Evolutionary conservation across 2,113 vertebrate genomes (phyloP).

Genomic region (Murina feae): DNA sequence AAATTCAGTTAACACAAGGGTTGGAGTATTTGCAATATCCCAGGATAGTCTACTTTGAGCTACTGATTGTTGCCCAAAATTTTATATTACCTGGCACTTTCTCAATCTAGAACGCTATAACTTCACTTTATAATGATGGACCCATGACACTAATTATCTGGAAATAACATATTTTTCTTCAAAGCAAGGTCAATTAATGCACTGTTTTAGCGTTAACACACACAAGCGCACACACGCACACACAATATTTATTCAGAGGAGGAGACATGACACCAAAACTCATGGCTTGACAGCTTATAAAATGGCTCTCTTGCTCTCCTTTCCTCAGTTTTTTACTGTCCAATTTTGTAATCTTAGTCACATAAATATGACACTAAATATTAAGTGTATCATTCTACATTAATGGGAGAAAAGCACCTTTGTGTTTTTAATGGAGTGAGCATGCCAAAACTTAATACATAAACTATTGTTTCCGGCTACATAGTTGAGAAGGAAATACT

Average conservation of each 20-base stretch:
- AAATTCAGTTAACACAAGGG: background rate
- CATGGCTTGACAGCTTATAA: background rate
- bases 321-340: background rate
- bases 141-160: background rate
- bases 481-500: background rate
- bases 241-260: background rate
- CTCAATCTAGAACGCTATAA: background rate
- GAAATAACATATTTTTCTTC: background rate
- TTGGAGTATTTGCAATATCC: constrained; percentile 1
- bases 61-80: background rate
- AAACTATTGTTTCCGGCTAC: background rate
- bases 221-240: background rate
- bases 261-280: background rate
- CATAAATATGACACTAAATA: background rate
- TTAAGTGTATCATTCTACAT: background rate
- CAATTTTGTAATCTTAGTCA: background rate
- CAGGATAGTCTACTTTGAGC: background rate
- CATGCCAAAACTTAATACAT: background rate
- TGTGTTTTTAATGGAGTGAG: background rate
- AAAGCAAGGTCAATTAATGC: background rate
- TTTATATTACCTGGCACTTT: background rate
- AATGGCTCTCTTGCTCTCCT: background rate
- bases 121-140: background rate
- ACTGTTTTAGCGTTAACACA: background rate
- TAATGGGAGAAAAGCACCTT: background rate